These are phyloP conservation scores for Caenorhabditis brenneri DNA, from an alignment of 1,140 invertebrate species.

Conservation along the genomic window DNA sequence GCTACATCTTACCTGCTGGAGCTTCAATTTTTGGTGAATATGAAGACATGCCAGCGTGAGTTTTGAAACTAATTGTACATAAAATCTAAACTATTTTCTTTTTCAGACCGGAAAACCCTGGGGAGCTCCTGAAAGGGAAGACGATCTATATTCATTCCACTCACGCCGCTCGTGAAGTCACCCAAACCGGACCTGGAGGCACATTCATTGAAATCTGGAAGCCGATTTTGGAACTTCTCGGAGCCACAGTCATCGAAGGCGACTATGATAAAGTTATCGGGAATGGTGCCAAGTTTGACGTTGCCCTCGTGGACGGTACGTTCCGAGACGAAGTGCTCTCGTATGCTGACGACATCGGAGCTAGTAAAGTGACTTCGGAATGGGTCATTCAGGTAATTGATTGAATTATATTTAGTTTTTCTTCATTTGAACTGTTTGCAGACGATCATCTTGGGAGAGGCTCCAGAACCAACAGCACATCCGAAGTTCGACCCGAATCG, in stretches of 20 bases:
- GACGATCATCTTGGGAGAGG: slow-evolving; percentile 59
- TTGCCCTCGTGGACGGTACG: slow-evolving; percentile 59
- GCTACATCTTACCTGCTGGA: slow-evolving; percentile 63
- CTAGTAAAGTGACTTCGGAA: slow-evolving; percentile 61
- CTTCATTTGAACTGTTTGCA: slow-evolving; percentile 44
- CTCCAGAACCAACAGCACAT: slow-evolving; percentile 45
- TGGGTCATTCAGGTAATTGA: slow-evolving; percentile 64
- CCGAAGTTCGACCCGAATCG: slow-evolving; percentile 19
- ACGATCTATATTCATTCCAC: slow-evolving; percentile 31
- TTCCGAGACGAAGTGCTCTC: slow-evolving; percentile 54
- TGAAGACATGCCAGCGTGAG: slow-evolving; percentile 54
- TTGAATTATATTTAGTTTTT: background rate
- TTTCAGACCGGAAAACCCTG: slow-evolving; percentile 53
- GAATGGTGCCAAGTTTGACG: slow-evolving; percentile 51
- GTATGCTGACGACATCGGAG: slow-evolving; percentile 39
- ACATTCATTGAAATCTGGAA: slow-evolving; percentile 64
- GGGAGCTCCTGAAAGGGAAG: slow-evolving; percentile 42
- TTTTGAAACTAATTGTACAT: slow-evolving; percentile 32
- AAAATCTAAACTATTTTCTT: background rate
- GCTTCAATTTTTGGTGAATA: slow-evolving; percentile 48
- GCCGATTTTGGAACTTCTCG: slow-evolving; percentile 59
- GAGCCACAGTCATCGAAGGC: slow-evolving; percentile 57
- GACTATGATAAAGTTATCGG: background rate
- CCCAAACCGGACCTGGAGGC: slow-evolving; percentile 45
- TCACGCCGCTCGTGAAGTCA: slow-evolving; percentile 16